Base-by-base conservation (phyloP, 2,113 vertebrate species). In the Mormyrus iriodes region DNA sequence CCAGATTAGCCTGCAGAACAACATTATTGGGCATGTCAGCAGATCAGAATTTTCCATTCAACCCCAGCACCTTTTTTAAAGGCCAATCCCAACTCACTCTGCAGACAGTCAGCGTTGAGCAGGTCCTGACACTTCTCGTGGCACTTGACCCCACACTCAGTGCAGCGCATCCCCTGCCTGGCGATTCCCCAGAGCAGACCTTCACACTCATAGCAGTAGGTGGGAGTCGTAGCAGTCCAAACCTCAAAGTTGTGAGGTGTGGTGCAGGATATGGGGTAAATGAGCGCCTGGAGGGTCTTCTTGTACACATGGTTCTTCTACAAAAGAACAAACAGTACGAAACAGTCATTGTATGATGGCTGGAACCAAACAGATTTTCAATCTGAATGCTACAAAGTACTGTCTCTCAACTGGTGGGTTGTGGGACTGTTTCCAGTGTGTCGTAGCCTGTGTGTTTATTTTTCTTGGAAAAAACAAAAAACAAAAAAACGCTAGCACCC, bases 281-380 rank as follows among this genome's bases (percentile, higher is more conserved):
- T 89, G 94, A 97, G 96, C 92, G 97, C 97, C 94, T 97, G 97
- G 65, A 97, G 94, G 44, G 96, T 97, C 94, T 97, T 97, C 95
- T 96, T 97, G 88, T 97, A 97, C 46, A 97, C 97, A 6, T 97
- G 97, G 39, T 95, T 96, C 95, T 97, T 97, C 97, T 97, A 95
- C 46, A 93, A 96, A 83, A 92, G 73, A 92, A 85, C 15, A 52
- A 69, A 1, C 49, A 35, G 31, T 42, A 21, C 17, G 49, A 51
- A 48, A 61, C 91, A 42, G 82, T 44, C n/a, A 65, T 9, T 35
- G 4, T 55, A 5, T 58, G 31, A n/a, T 2, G 69, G 4, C 3
- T 3, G 10, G 24, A 55, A 39, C 3, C 52, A 61, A 42, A 3
- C 39, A 24, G 17, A 87, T 39, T 61, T 87, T 86, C 3, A 42